Evolutionary conservation across 1,140 invertebrate genomes (phyloP), one percentile per base, ranked within the genome.

Genomic region (Campoletis sonorensis): DNA sequence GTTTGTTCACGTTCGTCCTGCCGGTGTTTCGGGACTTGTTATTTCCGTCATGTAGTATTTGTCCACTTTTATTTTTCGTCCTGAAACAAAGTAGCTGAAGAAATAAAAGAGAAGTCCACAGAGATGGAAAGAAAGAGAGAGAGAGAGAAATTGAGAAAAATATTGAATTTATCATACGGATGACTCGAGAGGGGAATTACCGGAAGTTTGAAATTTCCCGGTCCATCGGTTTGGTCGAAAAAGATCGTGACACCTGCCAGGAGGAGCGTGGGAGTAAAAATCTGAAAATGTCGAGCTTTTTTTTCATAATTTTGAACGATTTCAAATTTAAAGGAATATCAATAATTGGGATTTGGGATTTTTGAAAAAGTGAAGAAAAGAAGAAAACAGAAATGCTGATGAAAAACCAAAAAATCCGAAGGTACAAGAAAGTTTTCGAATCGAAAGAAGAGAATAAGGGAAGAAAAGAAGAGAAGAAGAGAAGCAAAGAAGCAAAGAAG

Each of bases 191-290:
- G 40, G 71, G 54, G 21, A 58, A 58, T 58, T 4, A 10, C 40
- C 18, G 71, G 71, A 73, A 73, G 71, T 73, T 51, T 16, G 7
- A 10, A 73, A 51, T 73, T 73, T 73, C 71, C 71, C 51, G 71
- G 71, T 73, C 71, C 37, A 40, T 23, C 40, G 71, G 45, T 23
- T 23, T 71, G 13, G 68, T n/a, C n/a, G 40, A 7, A 18, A 13
- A 21, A 21, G 54, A 45, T 45, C 40, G 1, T 4, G 40, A 21
- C 68, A 71, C 68, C 68, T 71, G 68, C 68, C 40, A 10, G 40
- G 5, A 10, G 40, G 5, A 45, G 40, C 40, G 40, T 45, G 40
- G 40, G 11, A 45, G 54, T n/a, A n/a, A n/a, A n/a, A n/a, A n/a
- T n/a, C n/a, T n/a, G 21, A 58, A 58, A 58, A 21, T 21, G 15